phyloP scores from a whole-genome alignment of 2,888 invertebrate species.

The Mactromeris polynyma region DNA sequence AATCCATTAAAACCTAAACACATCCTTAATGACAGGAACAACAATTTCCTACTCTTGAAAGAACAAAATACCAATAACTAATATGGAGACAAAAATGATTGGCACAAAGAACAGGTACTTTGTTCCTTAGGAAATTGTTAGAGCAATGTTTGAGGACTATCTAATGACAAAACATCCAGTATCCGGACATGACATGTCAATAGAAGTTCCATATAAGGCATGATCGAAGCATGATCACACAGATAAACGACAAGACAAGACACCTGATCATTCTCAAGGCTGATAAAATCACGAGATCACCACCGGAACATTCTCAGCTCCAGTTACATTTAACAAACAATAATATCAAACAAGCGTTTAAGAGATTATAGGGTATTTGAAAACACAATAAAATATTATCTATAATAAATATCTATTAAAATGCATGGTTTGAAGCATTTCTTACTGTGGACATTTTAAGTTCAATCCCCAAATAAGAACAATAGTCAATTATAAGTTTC shows the following conservation, averaged over 20 bases:
- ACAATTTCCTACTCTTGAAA: not conserved
- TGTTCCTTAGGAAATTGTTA: not conserved
- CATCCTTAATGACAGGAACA: not conserved
- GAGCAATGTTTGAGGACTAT: not conserved
- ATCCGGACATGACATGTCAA: not conserved
- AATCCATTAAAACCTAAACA: not conserved
- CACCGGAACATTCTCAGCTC: no score
- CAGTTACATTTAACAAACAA: no score
- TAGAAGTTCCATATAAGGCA: not conserved
- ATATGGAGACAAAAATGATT: not conserved
- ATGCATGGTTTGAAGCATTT: no score
- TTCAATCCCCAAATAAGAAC: no score
- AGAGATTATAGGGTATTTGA: no score
- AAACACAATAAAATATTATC: no score
- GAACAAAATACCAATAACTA: not conserved
- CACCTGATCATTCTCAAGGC: not conserved
- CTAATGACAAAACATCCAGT: not conserved
- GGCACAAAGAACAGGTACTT: not conserved
- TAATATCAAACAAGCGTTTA: no score
- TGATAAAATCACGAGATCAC: not conserved
- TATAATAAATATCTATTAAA: no score
- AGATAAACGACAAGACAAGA: not conserved
- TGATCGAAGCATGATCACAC: not conserved
- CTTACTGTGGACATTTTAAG: no score
- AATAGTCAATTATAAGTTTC: no score